A percentile compares a stretch with the other conserved stretches of the same genome.
phyloP scores from a whole-genome alignment of 2,113 vertebrate species.

The Benitochromis conjunctus region DNA sequence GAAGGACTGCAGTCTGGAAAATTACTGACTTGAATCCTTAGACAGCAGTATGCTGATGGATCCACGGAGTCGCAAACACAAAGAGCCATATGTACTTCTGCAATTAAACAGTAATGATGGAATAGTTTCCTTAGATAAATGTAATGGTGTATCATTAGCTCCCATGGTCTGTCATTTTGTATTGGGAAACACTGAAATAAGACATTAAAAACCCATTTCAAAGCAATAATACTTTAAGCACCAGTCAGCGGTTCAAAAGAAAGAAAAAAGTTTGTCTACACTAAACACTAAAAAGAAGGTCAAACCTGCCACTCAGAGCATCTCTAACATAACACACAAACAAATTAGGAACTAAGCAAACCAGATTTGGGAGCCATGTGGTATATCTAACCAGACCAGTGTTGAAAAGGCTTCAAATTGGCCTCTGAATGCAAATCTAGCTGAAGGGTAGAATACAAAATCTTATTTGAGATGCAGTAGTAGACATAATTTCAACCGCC shows the following conservation, averaged over 20 bases:
- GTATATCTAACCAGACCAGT: slow-evolving; percentile 12
- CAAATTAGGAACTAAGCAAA: slow-evolving; percentile 13
- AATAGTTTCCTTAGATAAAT: slow-evolving; percentile 8
- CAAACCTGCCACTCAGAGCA: background rate
- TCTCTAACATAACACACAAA: background rate
- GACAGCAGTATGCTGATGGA: slow-evolving; percentile 1
- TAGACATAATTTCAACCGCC: slow-evolving; percentile 37
- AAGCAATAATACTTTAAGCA: background rate
- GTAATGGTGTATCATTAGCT: slow-evolving; percentile 8
- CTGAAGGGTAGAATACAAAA: slow-evolving; percentile 29
- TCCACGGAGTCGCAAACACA: background rate
- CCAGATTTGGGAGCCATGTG: slow-evolving; percentile 4
- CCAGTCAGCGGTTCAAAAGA: background rate
- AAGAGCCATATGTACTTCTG: background rate
- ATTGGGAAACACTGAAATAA: slow-evolving; percentile 10
- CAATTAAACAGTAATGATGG: slow-evolving; percentile 19
- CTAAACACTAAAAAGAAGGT: slow-evolving; percentile 1
- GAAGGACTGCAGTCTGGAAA: slow-evolving; percentile 1
- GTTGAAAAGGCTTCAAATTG: slow-evolving; percentile 28
- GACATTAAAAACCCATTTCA: slow-evolving; percentile 31
- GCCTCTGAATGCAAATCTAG: slow-evolving; percentile 19
- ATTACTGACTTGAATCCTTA: slow-evolving; percentile 11
- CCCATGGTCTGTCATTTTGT: slow-evolving; percentile 21
- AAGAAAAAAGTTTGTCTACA: slow-evolving; percentile 6
- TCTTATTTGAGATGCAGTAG: slow-evolving; percentile 38